phyloP scores from a whole-genome alignment of 2,113 vertebrate genomes.

The Perognathus longimembris region DNA sequence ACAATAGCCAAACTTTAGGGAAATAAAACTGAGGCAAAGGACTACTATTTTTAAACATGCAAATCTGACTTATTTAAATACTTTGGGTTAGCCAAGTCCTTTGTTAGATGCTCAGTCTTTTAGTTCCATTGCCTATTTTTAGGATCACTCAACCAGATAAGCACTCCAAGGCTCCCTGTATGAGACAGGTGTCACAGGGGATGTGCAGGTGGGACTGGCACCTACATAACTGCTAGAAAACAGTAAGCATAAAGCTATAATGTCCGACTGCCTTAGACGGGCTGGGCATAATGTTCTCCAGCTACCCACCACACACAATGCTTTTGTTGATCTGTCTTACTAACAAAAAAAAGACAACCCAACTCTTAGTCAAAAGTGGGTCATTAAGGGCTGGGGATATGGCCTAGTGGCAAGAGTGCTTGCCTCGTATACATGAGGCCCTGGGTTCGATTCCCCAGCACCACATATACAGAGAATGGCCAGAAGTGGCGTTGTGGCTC shows the following conservation, averaged over 20 bases:
- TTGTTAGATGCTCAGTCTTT: too few relatives aligned
- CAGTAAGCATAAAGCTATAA: background rate
- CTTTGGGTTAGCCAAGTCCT: too few relatives aligned
- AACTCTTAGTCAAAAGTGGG: background rate
- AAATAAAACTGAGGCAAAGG: conserved; percentile 12
- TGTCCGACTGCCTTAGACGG: background rate
- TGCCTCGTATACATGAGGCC: too few relatives aligned
- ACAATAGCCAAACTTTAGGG: conserved; percentile 53
- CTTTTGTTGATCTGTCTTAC: background rate
- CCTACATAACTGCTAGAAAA: background rate
- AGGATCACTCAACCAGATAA: conserved; percentile 14
- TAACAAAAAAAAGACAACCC: background rate
- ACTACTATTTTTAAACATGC: too few relatives aligned
- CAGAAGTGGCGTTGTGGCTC: too few relatives aligned
- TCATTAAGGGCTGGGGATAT: too few relatives aligned
- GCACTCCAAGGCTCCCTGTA: background rate
- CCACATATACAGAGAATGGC: too few relatives aligned
- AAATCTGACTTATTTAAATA: too few relatives aligned
- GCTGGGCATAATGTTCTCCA: background rate
- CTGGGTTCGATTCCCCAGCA: too few relatives aligned
- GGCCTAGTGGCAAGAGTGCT: too few relatives aligned
- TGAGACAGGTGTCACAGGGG: background rate
- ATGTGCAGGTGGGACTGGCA: background rate
- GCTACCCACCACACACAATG: background rate
- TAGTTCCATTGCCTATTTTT: background rate